Evolutionary conservation across 2,797 vertebrate species (phyloP), one percentile per base, ranked within the genome.

Genomic region (Galagoides demidoff): DNA sequence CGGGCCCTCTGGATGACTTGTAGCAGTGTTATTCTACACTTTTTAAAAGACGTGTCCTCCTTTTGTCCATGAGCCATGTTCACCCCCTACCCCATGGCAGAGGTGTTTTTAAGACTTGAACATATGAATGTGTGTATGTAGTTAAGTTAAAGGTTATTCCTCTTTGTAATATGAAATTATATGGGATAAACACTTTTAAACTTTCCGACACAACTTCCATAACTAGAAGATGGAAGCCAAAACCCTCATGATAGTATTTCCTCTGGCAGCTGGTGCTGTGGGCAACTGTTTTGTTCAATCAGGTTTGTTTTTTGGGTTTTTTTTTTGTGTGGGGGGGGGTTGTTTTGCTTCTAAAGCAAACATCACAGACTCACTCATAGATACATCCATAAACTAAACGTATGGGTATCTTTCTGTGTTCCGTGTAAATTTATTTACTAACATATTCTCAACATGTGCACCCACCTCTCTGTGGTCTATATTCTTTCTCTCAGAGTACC

Each of bases 261-360:
- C 96, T 98, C 97, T 96, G 97, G 98, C 98, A 98, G 97, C 98
- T 98, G 98, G 98, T 98, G 98, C 98, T 99, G 98, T 98, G 99
- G 98, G 98, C 98, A 98, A 92, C 98, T 92, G 91, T 92, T 97
- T 96, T 94, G 87, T 97, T 97, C 96, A 91, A 43, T 61, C 96
- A 85, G 97, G 89, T 92, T 96, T 92, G 86, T 95, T 90, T 97
- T 97, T n/a, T 9, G 31, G 61, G 63, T 29, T 64, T 13, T 64
- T 31, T 63, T 64, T 64, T 64, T 31, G 64, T n/a, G n/a, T n/a
- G 63, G 63, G 0, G 12, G 31, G 7, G 14, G 31, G 13, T 66
- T 85, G 98, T 98, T 97, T 96, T 93, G 97, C 95, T 97, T 97
- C 97, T 96, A 98, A 97, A 98, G 98, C 97, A 96, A 95, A 97